Conservation (phyloP, 2,888 invertebrate species). For the Arrhopalites spinosus region DNA sequence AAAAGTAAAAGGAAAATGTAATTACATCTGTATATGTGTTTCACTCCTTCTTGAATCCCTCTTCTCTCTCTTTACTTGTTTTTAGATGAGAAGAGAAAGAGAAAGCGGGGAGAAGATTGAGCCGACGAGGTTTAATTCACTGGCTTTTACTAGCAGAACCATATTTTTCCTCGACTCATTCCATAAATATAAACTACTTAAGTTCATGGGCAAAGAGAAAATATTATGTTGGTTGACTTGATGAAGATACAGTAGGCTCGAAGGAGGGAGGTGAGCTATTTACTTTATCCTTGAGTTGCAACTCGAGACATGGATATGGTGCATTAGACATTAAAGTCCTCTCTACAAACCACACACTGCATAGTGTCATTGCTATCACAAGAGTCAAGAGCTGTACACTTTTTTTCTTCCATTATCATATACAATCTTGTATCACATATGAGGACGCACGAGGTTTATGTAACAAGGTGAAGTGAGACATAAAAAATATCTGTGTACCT, state of each 20-base stretch:
- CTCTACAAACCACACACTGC: neutral
- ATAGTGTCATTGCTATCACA: neutral
- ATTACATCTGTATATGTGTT: slow-evolving; percentile 11
- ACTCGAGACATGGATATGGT: slow-evolving; percentile 1
- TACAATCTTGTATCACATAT: too few relatives aligned
- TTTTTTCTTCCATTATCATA: too few relatives aligned
- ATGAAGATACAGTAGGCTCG: neutral
- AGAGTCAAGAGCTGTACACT: neutral
- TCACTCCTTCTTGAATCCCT: neutral
- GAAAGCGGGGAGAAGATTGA: neutral
- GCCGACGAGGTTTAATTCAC: slow-evolving; percentile 1
- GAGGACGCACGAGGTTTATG: too few relatives aligned
- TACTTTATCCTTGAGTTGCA: too few relatives aligned
- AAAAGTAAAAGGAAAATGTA: neutral
- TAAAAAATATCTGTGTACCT: too few relatives aligned
- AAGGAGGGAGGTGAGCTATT: slow-evolving; percentile 1
- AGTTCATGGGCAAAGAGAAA: neutral
- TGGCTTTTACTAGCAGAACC: neutral
- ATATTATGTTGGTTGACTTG: neutral
- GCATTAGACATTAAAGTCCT: slow-evolving; percentile 4
- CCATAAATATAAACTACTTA: slow-evolving; percentile 15
- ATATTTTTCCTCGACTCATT: slow-evolving; percentile 9
- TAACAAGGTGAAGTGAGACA: too few relatives aligned
- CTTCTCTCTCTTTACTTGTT: neutral
- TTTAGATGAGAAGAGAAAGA: neutral